phyloP scores from a whole-genome alignment of 1,140 invertebrate genomes.

The Anastatus disparis region DNA sequence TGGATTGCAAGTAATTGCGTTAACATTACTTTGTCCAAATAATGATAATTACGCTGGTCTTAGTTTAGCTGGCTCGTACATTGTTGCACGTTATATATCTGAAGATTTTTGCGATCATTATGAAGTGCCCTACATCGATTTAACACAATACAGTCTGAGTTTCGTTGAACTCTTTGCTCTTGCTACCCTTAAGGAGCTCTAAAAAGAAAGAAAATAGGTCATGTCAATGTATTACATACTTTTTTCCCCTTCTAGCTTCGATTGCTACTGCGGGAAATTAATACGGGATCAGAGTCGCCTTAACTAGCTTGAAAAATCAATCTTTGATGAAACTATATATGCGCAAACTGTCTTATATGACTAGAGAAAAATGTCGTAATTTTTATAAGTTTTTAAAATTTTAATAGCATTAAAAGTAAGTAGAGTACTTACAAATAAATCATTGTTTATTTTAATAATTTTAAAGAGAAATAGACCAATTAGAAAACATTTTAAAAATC shows the following conservation, averaged over 20 bases:
- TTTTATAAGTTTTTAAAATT: too few species aligned
- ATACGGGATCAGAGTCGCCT: too few species aligned
- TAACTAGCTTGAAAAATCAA: slow-evolving; percentile 32
- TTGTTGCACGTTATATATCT: slow-evolving; percentile 56
- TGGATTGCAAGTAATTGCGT: slow-evolving; percentile 50
- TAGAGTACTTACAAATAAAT: too few species aligned
- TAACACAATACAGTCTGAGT: slow-evolving; percentile 60
- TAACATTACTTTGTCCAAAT: slow-evolving; percentile 52
- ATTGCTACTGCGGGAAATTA: too few species aligned
- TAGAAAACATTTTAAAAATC: too few species aligned
- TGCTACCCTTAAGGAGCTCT: slow-evolving; percentile 55
- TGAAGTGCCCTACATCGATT: slow-evolving; percentile 60
- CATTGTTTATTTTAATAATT: too few species aligned
- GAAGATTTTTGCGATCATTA: slow-evolving; percentile 62
- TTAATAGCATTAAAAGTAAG: too few species aligned
- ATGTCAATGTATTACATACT: too few species aligned
- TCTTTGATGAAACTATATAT: not conserved
- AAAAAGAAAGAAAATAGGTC: too few species aligned
- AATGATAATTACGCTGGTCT: slow-evolving; percentile 54
- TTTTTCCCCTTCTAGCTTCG: too few species aligned
- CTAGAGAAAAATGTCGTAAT: not conserved
- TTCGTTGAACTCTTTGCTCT: slow-evolving; percentile 61
- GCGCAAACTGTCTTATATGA: too few species aligned
- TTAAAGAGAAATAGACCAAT: too few species aligned
- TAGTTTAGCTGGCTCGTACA: slow-evolving; percentile 58